Percentiles rank a stretch among this genome's conserved stretches.
Conservation (phyloP, 2,113 vertebrate species). For the Dasyornis broadbenti region DNA sequence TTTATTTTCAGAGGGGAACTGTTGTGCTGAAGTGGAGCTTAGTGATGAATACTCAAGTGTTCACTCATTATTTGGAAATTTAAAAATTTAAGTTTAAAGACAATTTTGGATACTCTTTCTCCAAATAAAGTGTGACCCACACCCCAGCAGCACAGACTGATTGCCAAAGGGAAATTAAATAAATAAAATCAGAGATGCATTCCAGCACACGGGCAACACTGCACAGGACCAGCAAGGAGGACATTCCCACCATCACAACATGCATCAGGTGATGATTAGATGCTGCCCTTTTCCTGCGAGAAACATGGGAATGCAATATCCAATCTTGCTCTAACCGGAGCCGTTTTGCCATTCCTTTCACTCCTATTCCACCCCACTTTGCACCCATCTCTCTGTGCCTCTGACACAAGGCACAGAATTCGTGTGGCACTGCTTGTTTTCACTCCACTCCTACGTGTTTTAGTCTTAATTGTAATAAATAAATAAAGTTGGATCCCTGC, state of each 20-base stretch:
- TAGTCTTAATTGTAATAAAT: neutral
- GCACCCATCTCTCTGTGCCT: fast-evolving
- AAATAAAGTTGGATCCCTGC: fast-evolving
- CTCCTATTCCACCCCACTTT: fast-evolving
- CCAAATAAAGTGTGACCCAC: neutral
- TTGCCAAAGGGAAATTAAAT: neutral
- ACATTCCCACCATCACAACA: fast-evolving
- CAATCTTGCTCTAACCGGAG: neutral
- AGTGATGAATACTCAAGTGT: fast-evolving
- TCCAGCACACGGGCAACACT: neutral
- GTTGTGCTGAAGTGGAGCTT: neutral
- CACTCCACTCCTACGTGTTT: neutral
- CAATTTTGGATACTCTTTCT: neutral
- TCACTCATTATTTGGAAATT: neutral
- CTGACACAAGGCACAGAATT: neutral
- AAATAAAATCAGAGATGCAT: neutral
- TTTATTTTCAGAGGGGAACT: neutral
- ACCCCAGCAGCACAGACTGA: neutral
- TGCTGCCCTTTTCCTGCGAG: neutral
- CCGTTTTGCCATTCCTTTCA: neutral
- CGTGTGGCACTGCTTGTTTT: fast-evolving
- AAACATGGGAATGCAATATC: fast-evolving
- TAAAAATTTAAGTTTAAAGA: neutral
- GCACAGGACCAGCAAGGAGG: neutral
- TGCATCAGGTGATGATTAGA: fast-evolving